phyloP scores from a whole-genome alignment of 2,797 vertebrate species.

The Furcifer pardalis region DNA sequence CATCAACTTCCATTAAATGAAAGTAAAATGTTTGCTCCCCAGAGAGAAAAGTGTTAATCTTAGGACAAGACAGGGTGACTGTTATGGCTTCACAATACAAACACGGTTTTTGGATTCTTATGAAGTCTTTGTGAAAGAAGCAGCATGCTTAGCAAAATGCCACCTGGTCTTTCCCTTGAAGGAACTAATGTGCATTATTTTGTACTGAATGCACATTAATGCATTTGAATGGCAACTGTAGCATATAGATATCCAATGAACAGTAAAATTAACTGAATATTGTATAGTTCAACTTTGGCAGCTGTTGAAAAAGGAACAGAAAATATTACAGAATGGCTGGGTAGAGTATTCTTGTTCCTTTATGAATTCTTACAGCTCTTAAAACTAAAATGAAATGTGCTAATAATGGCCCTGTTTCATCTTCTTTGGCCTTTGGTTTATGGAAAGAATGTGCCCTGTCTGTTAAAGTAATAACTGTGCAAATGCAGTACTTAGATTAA shows the following conservation, averaged over 20 bases:
- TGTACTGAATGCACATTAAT: constrained; percentile 22
- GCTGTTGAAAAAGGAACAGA: constrained; percentile 7
- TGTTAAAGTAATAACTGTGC: too few relatives aligned
- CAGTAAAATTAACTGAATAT: constrained; percentile 6
- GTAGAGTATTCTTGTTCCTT: too few relatives aligned
- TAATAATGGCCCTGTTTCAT: too few relatives aligned
- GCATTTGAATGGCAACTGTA: constrained; percentile 26
- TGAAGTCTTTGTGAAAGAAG: constrained; percentile 18
- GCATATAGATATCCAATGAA: constrained; percentile 5
- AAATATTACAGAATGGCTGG: too few relatives aligned
- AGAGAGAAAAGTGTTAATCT: not conserved
- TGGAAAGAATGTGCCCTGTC: too few relatives aligned
- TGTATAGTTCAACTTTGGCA: not conserved
- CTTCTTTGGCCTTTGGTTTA: too few relatives aligned
- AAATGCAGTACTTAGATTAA: too few relatives aligned
- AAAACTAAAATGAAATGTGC: too few relatives aligned
- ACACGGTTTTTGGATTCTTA: not conserved
- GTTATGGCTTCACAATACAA: constrained; percentile 6
- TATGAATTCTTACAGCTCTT: too few relatives aligned
- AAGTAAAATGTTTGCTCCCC: not conserved
- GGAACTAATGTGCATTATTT: not conserved
- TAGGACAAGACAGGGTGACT: not conserved
- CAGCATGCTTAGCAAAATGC: constrained; percentile 1
- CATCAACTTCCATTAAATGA: not conserved
- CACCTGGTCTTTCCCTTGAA: constrained; percentile 18